Conservation (phyloP, 2,888 invertebrate species). For the Uloborus plumipes region DNA sequence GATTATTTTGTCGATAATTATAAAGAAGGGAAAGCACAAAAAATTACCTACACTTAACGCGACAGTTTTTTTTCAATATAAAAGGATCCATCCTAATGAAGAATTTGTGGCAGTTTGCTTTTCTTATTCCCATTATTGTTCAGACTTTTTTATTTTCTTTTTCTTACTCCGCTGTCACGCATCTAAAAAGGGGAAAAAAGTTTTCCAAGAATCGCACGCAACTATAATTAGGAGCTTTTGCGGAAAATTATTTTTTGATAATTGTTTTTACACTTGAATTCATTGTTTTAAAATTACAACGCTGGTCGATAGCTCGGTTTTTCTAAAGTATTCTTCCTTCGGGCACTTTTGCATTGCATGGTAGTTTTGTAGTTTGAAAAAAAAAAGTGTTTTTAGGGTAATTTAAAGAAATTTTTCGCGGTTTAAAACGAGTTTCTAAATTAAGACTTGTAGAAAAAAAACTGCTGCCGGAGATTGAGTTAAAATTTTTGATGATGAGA, state of each 20-base stretch:
- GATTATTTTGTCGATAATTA: conserved; percentile 62
- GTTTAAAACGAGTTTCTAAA: too few relatives aligned
- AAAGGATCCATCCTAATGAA: conserved; percentile 33
- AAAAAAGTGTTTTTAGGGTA: too few relatives aligned
- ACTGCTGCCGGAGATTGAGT: too few relatives aligned
- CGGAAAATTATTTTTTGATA: conserved; percentile 49
- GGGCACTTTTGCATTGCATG: too few relatives aligned
- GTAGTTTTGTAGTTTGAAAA: too few relatives aligned
- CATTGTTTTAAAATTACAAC: conserved; percentile 52
- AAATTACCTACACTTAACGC: conserved; percentile 39
- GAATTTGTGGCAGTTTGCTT: conserved; percentile 44
- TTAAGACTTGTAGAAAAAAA: too few relatives aligned
- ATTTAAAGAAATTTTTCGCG: too few relatives aligned
- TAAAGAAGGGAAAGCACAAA: conserved; percentile 22
- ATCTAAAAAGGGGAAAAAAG: conserved; percentile 3
- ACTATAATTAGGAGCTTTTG: conserved; percentile 35
- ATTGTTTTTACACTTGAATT: conserved; percentile 59
- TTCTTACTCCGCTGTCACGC: conserved; percentile 27
- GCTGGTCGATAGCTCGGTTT: neutral
- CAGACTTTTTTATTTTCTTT: neutral
- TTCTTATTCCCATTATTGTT: conserved; percentile 7
- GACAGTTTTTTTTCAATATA: conserved; percentile 21
- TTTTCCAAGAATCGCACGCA: conserved; percentile 12
- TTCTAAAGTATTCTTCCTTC: too few relatives aligned
- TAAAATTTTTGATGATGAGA: too few relatives aligned